Conservation (phyloP, 30 jellyfish, hydroid and myxozoan genomes). For the Haliclystus octoradiatus region DNA sequence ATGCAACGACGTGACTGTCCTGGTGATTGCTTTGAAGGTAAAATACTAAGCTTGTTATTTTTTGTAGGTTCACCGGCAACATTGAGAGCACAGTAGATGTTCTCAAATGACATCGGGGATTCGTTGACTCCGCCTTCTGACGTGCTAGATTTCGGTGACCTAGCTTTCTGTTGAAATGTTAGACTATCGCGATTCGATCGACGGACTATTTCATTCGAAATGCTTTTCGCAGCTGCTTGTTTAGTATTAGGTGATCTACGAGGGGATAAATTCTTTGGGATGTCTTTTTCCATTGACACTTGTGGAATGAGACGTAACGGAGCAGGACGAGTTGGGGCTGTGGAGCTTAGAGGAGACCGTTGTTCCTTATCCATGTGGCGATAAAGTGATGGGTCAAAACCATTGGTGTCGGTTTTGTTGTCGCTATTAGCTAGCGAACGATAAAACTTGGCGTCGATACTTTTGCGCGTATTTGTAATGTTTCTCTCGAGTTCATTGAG, state of each 20-base stretch:
- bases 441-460: constrained; percentile 94
- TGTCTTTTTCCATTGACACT: constrained; percentile 19
- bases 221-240: neutral
- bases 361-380: neutral
- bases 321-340: neutral
- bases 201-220: neutral
- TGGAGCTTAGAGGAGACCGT: neutral
- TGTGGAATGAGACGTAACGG: neutral
- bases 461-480: constrained; percentile 81
- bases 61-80: neutral
- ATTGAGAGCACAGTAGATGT: neutral
- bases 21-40: neutral
- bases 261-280: constrained; percentile 11
- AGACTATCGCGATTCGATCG: neutral
- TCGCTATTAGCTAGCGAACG: constrained; percentile 60
- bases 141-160: neutral
- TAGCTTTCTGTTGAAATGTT: neutral
- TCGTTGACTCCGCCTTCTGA: neutral
- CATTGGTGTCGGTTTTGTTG: constrained; percentile 21
- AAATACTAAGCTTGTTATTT: neutral
- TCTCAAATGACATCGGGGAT: neutral
- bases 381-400: neutral
- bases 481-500: constrained; percentile 76
- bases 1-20: neutral
- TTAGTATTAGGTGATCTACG: neutral